Conservation (phyloP, 2,888 invertebrate genomes). For the Euspilapteryx auroguttella region DNA sequence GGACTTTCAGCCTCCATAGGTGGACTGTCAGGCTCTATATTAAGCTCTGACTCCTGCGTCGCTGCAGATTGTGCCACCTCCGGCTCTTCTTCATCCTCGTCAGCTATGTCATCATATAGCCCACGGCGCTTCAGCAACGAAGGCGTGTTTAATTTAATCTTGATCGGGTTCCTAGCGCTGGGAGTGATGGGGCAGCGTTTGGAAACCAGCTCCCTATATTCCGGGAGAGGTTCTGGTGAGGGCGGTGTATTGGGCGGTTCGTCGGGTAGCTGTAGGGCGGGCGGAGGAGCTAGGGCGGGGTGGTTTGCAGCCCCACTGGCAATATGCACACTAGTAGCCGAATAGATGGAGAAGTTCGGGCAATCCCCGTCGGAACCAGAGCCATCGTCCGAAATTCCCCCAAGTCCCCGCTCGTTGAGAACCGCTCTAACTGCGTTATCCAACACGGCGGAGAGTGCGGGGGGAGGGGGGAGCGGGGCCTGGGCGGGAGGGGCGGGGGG, state of each 20-base stretch:
- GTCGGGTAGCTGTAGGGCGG: no score
- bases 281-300: no score
- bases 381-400: no score
- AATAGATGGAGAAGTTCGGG: slow-evolving; percentile 85
- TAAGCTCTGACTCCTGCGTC: no score
- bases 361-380: slow-evolving; percentile 76
- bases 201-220: slow-evolving; percentile 22
- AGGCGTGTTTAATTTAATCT: slow-evolving; percentile 40
- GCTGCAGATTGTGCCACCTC: slow-evolving; percentile 12
- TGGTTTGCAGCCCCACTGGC: slow-evolving; percentile 42
- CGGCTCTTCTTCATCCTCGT: slow-evolving; percentile 28
- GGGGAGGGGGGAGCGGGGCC: slow-evolving; percentile 4
- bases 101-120: slow-evolving; percentile 54
- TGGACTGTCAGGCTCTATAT: not conserved
- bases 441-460: slow-evolving; percentile 22
- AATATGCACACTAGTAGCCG: slow-evolving; percentile 76
- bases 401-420: no score
- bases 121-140: slow-evolving; percentile 53
- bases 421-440: slow-evolving; percentile 37
- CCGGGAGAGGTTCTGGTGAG: slow-evolving; percentile 7
- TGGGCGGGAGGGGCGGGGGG: slow-evolving; percentile 16
- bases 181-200: slow-evolving; percentile 37
- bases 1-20: slow-evolving; percentile 5
- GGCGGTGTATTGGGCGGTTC: slow-evolving; percentile 9
- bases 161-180: slow-evolving; percentile 38